Conservation (phyloP, 2,888 invertebrate species). For the Nemapogon koenigi region DNA sequence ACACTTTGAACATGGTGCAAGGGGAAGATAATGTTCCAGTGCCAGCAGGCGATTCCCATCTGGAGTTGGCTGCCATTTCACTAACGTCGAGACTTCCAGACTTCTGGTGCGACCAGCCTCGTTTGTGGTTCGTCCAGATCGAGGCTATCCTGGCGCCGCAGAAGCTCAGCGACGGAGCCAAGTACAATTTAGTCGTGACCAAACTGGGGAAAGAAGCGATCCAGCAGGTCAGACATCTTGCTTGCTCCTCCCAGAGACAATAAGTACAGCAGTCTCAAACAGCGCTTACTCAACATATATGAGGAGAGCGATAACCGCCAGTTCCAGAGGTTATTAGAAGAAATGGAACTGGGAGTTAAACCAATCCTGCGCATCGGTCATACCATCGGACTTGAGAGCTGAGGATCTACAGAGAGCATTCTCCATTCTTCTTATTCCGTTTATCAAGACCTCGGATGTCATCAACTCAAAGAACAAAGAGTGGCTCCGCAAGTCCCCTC, state of each 20-base stretch:
- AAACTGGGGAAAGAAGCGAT: conserved; percentile 18
- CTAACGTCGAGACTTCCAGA: conserved; percentile 3
- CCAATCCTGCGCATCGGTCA: too few relatives aligned
- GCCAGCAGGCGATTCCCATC: too few relatives aligned
- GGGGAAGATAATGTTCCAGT: too few relatives aligned
- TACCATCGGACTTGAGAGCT: too few relatives aligned
- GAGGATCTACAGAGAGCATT: too few relatives aligned
- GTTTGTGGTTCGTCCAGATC: conserved; percentile 16
- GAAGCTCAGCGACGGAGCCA: conserved; percentile 9
- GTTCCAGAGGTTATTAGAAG: conserved; percentile 13
- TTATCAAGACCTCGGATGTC: too few relatives aligned
- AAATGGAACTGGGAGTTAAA: conserved; percentile 16
- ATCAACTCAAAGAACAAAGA: too few relatives aligned
- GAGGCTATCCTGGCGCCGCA: conserved; percentile 1
- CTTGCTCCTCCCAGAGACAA: conserved; percentile 12
- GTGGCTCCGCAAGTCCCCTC: too few relatives aligned
- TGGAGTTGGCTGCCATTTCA: too few relatives aligned
- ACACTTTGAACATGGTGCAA: too few relatives aligned
- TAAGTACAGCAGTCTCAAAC: conserved; percentile 15
- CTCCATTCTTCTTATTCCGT: too few relatives aligned
- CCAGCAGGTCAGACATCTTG: conserved; percentile 18
- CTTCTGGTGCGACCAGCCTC: conserved; percentile 13
- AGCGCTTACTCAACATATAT: conserved; percentile 11
- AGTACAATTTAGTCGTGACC: conserved; percentile 15
- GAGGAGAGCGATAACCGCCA: conserved; percentile 14